A percentile compares a stretch with the other conserved stretches of the same genome.
Evolutionary conservation across 2,888 invertebrate genomes (phyloP).

Genomic region (Drosophila atripex): DNA sequence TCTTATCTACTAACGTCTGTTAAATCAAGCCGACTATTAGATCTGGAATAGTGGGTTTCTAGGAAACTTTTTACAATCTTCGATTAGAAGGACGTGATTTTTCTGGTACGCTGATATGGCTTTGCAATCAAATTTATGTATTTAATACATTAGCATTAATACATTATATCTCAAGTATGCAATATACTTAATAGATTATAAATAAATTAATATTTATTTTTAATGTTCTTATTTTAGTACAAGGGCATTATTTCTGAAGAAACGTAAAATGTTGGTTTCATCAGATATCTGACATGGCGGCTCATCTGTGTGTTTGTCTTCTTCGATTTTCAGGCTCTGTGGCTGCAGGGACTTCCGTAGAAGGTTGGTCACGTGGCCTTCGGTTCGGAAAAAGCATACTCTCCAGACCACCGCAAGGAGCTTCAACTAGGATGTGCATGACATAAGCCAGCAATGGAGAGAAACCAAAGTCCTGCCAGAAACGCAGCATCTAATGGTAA

Average conservation of each 20-base stretch:
- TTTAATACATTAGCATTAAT: constrained; percentile 2
- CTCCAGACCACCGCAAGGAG: constrained; percentile 38
- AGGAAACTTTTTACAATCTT: constrained; percentile 7
- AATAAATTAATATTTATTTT: neutral
- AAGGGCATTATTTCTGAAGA: neutral
- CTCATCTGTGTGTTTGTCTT: too few species aligned
- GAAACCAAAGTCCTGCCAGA: constrained; percentile 72
- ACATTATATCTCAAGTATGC: neutral
- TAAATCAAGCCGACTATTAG: neutral
- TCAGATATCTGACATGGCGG: neutral
- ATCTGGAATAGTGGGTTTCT: neutral
- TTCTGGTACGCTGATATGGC: constrained; percentile 12
- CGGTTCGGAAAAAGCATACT: constrained; percentile 48
- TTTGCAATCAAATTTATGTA: constrained; percentile 12
- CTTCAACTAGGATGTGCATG: constrained; percentile 39
- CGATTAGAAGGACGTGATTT: constrained; percentile 14
- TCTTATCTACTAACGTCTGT: constrained; percentile 13
- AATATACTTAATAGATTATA: neutral
- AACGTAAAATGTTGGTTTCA: neutral
- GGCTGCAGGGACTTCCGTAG: neutral
- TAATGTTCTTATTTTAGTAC: neutral
- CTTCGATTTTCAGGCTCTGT: neutral
- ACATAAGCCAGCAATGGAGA: constrained; percentile 50
- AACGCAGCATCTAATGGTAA: constrained; percentile 48
- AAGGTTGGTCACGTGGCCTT: neutral